Base-by-base conservation (phyloP, 2,888 invertebrate genomes). In the Ceramica pisi region DNA sequence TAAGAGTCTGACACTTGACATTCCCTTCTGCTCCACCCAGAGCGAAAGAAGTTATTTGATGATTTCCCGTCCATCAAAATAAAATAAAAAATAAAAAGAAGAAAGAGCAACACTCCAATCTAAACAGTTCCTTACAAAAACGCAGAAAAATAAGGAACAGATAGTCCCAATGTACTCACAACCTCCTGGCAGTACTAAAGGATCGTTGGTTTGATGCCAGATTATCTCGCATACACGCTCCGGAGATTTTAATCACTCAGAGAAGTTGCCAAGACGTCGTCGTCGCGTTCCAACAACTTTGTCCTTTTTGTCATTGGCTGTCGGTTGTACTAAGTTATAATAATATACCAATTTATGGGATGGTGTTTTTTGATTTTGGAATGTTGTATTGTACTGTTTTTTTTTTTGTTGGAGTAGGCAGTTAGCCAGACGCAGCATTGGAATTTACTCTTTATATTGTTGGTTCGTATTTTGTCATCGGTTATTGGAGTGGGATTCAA, bases 241-340 rank as follows among this genome's bases (percentile, higher is more conserved):
- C 87, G 88, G 82, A 93, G 93, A 94, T 94, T 93, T 93, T 94
- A 94, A 94, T 94, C 94, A 93, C 90, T 89, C 87, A 88, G 85
- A 81, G 75, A 84, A 83, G 88, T 87, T 94, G 94, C 93, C 94
- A 94, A 94, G 90, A 90, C 86, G 87, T 86, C 86, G 87, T 74
- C 85, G 87, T 86, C 85, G 86, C 76, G 69, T 72, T 85, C 79
- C 71, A 79, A 67, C 59, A 67, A 65, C 73, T 75, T 65, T 70
- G 69, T 74, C 41, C 82, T 85, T 79, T 84, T 82, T 80, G 75
- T 80, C 78, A 80, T 67, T 71, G 79, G n/a, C 74, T 78, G 82
- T 80, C 82, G 65, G 61, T 73, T 65, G 16, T 62, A 68, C 73
- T 78, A 68, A 66, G 62, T 60, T 78, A 78, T 68, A 81, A 73